Evolutionary conservation across 2,797 vertebrate species (phyloP).

Genomic region (Benthosema pterotum): DNA sequence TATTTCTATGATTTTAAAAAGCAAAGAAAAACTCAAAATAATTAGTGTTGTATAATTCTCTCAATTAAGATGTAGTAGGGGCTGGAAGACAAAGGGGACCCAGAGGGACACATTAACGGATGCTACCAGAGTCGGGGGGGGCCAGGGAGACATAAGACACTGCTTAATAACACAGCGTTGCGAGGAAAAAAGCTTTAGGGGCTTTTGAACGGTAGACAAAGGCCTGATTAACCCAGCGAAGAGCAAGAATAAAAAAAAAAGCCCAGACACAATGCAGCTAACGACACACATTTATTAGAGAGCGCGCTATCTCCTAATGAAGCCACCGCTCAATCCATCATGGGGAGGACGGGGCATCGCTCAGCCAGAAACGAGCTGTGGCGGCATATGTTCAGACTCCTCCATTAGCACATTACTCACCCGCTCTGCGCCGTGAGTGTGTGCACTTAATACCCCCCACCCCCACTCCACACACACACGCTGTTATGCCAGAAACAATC

Average conservation of each 20-base stretch:
- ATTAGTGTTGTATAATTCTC: background rate
- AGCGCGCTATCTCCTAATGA: conserved; percentile 68
- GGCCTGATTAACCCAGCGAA: conserved; percentile 49
- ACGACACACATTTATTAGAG: conserved; percentile 66
- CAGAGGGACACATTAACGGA: background rate
- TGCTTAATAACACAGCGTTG: conserved; percentile 12
- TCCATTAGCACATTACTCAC: conserved; percentile 53
- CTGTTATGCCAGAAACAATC: conserved; percentile 11
- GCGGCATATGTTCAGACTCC: conserved; percentile 61
- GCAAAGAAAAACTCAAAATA: background rate
- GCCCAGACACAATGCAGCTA: conserved; percentile 46
- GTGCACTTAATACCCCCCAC: too few species aligned
- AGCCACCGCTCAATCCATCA: conserved; percentile 61
- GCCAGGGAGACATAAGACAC: background rate
- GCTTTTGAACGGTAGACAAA: conserved; percentile 24
- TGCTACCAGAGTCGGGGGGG: background rate
- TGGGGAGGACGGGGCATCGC: conserved; percentile 45
- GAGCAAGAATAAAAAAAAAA: conserved; percentile 37
- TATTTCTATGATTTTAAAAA: background rate
- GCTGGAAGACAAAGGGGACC: conserved; percentile 9
- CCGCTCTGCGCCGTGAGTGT: conserved; percentile 13
- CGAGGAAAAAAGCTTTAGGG: conserved; percentile 8
- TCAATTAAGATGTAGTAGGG: conserved; percentile 16
- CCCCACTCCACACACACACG: too few species aligned
- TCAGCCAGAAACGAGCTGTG: conserved; percentile 56